phyloP scores from a whole-genome alignment of 2,113 vertebrate species.

The Hassar affinis region DNA sequence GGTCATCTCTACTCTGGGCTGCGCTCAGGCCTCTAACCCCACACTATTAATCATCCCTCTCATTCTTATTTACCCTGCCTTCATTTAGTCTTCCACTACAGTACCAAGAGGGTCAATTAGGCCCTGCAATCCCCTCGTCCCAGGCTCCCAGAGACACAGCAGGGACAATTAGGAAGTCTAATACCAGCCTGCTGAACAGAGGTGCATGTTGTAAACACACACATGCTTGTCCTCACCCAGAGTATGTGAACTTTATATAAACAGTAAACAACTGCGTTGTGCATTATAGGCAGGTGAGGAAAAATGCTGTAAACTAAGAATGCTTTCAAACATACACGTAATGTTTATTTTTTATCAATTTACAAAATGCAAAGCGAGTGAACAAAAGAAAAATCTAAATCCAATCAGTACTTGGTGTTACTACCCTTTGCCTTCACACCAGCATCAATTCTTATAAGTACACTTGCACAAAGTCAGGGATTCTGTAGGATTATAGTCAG shows the following conservation, averaged over 20 bases:
- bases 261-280: too few relatives aligned
- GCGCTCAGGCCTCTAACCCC: conserved; percentile 75
- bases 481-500: too few relatives aligned
- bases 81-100: conserved; percentile 85
- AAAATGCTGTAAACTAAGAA: too few relatives aligned
- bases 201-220: conserved; percentile 37
- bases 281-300: too few relatives aligned
- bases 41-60: conserved; percentile 87
- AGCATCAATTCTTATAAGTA: too few relatives aligned
- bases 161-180: conserved; percentile 62
- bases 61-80: conserved; percentile 85
- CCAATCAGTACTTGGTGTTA: too few relatives aligned
- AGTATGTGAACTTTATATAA: background rate
- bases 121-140: conserved; percentile 78
- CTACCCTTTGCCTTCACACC: too few relatives aligned
- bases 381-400: too few relatives aligned
- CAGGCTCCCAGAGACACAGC: conserved; percentile 64
- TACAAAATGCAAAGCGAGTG: too few relatives aligned
- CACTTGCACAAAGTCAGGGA: too few relatives aligned
- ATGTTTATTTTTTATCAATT: too few relatives aligned
- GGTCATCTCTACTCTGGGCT: conserved; percentile 55
- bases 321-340: too few relatives aligned
- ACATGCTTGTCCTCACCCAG: conserved; percentile 79
- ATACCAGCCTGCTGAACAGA: conserved; percentile 48
- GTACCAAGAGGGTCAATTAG: conserved; percentile 95